Conservation (phyloP, 2,888 invertebrate species). For the Pseudeuparius sepicola region DNA sequence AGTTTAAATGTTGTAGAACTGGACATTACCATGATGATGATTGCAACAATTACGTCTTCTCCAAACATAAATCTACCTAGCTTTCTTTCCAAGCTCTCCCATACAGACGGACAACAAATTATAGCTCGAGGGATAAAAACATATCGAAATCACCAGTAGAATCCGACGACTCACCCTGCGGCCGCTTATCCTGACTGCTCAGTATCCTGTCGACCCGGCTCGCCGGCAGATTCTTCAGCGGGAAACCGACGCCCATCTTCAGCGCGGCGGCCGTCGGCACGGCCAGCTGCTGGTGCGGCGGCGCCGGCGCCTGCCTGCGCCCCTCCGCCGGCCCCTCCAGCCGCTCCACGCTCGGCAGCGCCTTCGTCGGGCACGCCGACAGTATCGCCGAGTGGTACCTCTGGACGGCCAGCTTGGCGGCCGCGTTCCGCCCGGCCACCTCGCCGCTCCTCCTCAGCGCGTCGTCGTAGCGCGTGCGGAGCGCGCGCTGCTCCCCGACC, state of each 20-base stretch:
- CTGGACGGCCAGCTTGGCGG: constrained; percentile 50
- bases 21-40: no score
- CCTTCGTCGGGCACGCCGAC: constrained; percentile 50
- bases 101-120: no score
- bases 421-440: constrained; percentile 48
- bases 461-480: constrained; percentile 70
- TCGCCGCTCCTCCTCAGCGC: constrained; percentile 59
- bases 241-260: constrained; percentile 81
- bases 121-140: no score
- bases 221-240: constrained; percentile 57
- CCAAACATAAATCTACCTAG: no score
- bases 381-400: constrained; percentile 53
- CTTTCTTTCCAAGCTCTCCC: no score
- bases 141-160: no score
- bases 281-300: constrained; percentile 51
- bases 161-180: no score
- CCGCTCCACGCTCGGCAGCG: constrained; percentile 48
- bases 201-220: constrained; percentile 59
- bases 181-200: constrained; percentile 45
- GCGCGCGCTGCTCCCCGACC: constrained; percentile 64
- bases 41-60: no score
- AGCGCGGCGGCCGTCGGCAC: constrained; percentile 75
- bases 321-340: constrained; percentile 38
- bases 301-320: constrained; percentile 35
- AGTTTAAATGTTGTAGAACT: no score